phyloP scores from a whole-genome alignment of 2,797 vertebrate genomes.

The Tapirus indicus region DNA sequence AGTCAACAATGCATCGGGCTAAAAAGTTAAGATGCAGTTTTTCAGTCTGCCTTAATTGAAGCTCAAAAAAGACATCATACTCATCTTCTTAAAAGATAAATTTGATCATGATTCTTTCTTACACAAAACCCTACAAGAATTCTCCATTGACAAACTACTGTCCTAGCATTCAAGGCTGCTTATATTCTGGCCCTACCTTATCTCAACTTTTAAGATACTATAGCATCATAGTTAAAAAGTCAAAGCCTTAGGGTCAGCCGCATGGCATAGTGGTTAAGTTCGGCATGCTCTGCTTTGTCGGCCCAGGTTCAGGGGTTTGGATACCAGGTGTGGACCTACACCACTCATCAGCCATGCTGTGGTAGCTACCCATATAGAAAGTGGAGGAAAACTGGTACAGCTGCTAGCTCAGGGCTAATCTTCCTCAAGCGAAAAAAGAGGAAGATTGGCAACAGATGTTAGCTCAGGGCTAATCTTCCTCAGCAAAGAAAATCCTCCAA shows the following conservation, averaged over 20 bases:
- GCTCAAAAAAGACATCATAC: neutral
- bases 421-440: no score
- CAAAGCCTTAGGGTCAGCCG: neutral
- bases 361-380: no score
- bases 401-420: no score
- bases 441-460: no score
- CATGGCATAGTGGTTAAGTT: no score
- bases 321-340: no score
- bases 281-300: no score
- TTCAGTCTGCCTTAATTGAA: conserved; percentile 18
- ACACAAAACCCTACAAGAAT: neutral
- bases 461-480: no score
- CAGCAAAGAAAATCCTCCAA: neutral
- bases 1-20: conserved; percentile 26
- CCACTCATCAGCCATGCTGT: no score
- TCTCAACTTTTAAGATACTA: neutral
- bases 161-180: neutral
- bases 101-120: neutral
- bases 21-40: neutral
- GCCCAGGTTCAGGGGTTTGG: no score
- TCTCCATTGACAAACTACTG: neutral
- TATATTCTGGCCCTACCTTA: neutral
- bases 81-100: neutral
- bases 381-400: no score
- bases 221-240: neutral